phyloP scores from a whole-genome alignment of 2,888 invertebrate species.

The Microctonus brassicae region DNA sequence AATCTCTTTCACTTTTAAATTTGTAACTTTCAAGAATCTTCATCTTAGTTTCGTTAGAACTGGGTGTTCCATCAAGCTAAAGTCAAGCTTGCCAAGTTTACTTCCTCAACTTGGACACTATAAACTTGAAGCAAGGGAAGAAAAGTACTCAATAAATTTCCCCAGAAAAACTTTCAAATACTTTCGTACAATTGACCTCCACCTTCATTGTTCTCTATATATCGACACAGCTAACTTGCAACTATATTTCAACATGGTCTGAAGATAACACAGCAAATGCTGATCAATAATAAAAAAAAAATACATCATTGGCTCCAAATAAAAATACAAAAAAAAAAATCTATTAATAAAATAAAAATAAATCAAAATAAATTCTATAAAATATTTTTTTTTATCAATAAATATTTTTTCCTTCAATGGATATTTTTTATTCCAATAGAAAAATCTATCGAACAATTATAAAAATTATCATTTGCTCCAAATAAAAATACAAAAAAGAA shows the following conservation, averaged over 20 bases:
- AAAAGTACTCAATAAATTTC: not conserved
- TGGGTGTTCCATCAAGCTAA: not conserved
- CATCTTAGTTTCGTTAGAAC: not conserved
- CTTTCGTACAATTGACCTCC: not conserved
- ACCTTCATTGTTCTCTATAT: not conserved
- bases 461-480: too few relatives aligned
- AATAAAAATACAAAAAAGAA: too few relatives aligned
- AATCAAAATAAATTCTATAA: too few relatives aligned
- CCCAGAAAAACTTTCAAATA: conserved; percentile 16
- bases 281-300: not conserved
- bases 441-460: too few relatives aligned
- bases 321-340: too few relatives aligned
- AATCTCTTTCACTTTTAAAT: not conserved
- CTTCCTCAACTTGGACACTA: not conserved
- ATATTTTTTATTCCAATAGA: too few relatives aligned
- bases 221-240: too few relatives aligned
- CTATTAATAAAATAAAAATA: too few relatives aligned
- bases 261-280: not conserved
- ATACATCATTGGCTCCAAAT: too few relatives aligned
- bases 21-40: conserved; percentile 17
- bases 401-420: too few relatives aligned
- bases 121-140: not conserved
- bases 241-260: not conserved
- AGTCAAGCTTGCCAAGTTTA: not conserved
- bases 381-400: too few relatives aligned